phyloP scores from a whole-genome alignment of 1,140 invertebrate species.

The Paraescarpia echinospica region DNA sequence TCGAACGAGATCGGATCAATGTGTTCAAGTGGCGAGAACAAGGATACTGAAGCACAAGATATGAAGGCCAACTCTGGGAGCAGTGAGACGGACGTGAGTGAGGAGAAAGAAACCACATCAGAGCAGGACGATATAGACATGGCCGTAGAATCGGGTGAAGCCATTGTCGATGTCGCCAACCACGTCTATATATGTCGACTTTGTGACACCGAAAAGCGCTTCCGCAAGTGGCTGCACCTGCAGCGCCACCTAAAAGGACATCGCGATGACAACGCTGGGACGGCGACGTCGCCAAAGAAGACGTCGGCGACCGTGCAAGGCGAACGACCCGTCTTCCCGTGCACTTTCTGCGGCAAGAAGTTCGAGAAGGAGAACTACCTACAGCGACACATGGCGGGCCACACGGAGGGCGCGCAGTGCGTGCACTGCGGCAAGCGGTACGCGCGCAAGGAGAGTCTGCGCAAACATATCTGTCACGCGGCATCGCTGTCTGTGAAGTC shows the following conservation, averaged over 20 bases:
- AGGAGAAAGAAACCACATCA: not conserved
- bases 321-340: not conserved
- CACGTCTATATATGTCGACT: not conserved
- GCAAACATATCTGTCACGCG: slow-evolving; percentile 6
- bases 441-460: slow-evolving; percentile 28
- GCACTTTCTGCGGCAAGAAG: slow-evolving; percentile 33
- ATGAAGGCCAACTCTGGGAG: not conserved
- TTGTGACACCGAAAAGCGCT: not conserved
- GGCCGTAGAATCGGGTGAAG: not conserved
- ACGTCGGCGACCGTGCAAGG: too few relatives aligned
- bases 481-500: not conserved
- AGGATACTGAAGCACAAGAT: not conserved
- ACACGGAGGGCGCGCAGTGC: slow-evolving; percentile 39
- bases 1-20: not conserved
- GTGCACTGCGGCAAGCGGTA: slow-evolving; percentile 37
- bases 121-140: not conserved
- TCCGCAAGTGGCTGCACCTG: not conserved
- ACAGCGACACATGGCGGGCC: slow-evolving; percentile 42
- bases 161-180: not conserved
- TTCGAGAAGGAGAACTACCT: slow-evolving; percentile 47
- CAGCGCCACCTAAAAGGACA: slow-evolving; percentile 5
- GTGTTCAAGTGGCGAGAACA: not conserved
- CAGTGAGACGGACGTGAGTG: not conserved
- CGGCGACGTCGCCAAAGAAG: slow-evolving; percentile 17
- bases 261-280: not conserved